Percentiles rank a stretch among this genome's conserved stretches.
phyloP scores from a whole-genome alignment of 1,140 invertebrate species.

The Branchinecta lindahli region DNA sequence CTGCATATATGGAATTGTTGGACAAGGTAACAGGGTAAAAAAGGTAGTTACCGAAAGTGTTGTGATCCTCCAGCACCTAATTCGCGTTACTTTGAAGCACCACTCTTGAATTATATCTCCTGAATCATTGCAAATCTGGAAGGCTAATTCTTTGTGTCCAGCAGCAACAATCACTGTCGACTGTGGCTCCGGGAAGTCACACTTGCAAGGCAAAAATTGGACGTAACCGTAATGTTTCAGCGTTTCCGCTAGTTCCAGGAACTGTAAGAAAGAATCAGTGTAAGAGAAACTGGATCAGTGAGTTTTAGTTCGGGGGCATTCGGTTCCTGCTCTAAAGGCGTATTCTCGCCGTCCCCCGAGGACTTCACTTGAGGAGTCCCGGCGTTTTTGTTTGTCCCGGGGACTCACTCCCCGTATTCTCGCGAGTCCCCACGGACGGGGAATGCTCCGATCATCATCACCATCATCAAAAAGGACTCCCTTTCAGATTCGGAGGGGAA shows the following conservation, averaged over 20 bases:
- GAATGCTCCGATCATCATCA: no score
- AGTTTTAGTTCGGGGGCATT: not conserved
- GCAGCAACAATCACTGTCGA: conserved; percentile 50
- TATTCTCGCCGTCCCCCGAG: no score
- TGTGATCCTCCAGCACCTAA: conserved; percentile 92
- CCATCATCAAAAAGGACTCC: no score
- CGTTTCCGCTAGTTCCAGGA: conserved; percentile 57
- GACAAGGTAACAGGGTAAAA: not conserved
- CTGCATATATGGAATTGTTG: not conserved
- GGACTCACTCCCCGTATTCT: no score
- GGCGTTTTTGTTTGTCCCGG: no score
- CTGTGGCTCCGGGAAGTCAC: conserved; percentile 56
- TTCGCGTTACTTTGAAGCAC: conserved; percentile 78
- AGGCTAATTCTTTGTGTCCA: conserved; percentile 59
- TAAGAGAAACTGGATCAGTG: conserved; percentile 14
- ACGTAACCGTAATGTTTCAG: conserved; percentile 77
- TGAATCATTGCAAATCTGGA: conserved; percentile 37
- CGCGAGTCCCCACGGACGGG: no score
- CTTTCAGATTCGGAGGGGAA: no score
- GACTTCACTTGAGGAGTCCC: no score
- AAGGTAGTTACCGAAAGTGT: conserved; percentile 36
- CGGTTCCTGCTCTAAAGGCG: no score
- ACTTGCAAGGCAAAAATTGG: conserved; percentile 56
- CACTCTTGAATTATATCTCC: conserved; percentile 48
- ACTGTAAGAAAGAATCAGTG: conserved; percentile 47